Evolutionary conservation across 2,797 vertebrate species (phyloP), one percentile per base, ranked within the genome.

Genomic region (Euphonia xanthogaster): DNA sequence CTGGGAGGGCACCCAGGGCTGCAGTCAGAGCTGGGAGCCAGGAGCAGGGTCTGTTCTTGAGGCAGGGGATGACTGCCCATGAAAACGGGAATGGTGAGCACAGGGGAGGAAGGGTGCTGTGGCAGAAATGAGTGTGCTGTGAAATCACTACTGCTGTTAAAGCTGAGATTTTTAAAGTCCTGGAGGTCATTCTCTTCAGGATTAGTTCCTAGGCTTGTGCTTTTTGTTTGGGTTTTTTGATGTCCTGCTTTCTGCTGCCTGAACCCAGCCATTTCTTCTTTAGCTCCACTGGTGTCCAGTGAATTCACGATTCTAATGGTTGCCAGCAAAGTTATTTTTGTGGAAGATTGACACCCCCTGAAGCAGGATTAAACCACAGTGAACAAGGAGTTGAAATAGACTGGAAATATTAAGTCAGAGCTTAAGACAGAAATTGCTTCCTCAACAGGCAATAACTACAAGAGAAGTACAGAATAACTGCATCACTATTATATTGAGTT

Each of bases 261-360:
- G 39, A 67, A 78, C 61, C 8, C 1, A 6, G 5, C 75, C 66
- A 70, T 88, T 42, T 95, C 82, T 79, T 78, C 75, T 92, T 86
- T 62, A 79, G 76, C 81, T 94, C 80, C 37, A 70, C 82, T 11
- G 18, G 91, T 2, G 18, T 65, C 81, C 94, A 95, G 92, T 95
- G 94, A 96, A 89, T 86, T 93, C 85, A 61, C 42, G 10, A 54
- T 80, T 78, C 40, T 93, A 71, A 61, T 68, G 79, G 74, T 67
- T 96, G 94, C 95, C 96, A 90, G 73, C 97, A 97, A 97, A 98
- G 97, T 98, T 98, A 98, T 98, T 98, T 98, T 96, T 97, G 93
- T 96, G 94, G 97, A 96, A 98, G 98, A 96, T 79, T 75, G 97
- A 97, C 85, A 96, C 93, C 87, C 86, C 77, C 62, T 86, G 94